These are phyloP conservation scores for Sebastes nivosus DNA, from an alignment of 2,797 vertebrate genomes.

Conservation along the genomic window DNA sequence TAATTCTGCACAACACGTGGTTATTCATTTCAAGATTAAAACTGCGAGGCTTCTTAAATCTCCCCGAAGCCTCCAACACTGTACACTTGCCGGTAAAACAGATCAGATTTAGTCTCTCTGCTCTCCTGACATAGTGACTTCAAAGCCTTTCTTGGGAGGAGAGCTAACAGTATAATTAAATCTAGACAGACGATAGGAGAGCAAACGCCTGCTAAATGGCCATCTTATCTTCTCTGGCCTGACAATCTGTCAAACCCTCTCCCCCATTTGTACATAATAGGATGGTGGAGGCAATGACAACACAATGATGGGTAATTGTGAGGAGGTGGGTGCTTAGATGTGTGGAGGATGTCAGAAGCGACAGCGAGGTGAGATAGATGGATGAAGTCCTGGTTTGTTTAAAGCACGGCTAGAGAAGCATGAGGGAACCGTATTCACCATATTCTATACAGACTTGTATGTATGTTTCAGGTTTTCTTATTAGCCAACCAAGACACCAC, in stretches of 20 bases:
- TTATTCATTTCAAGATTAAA: slow-evolving; percentile 47
- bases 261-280: slow-evolving; percentile 65
- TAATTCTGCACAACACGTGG: background rate
- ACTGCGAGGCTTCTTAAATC: slow-evolving; percentile 10
- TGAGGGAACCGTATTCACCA: background rate
- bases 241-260: slow-evolving; percentile 71
- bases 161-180: slow-evolving; percentile 76
- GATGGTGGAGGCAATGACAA: slow-evolving; percentile 65
- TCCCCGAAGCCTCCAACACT: slow-evolving; percentile 19
- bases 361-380: slow-evolving; percentile 40
- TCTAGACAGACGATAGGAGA: slow-evolving; percentile 62
- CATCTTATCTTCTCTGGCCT: slow-evolving; percentile 68
- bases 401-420: background rate
- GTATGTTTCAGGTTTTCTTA: background rate
- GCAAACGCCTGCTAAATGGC: slow-evolving; percentile 67
- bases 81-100: slow-evolving; percentile 29
- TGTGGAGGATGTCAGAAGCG: slow-evolving; percentile 47
- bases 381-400: slow-evolving; percentile 50
- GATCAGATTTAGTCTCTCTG: slow-evolving; percentile 40
- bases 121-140: slow-evolving; percentile 62
- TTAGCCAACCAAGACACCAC: background rate
- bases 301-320: slow-evolving; percentile 72
- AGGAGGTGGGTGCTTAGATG: slow-evolving; percentile 49
- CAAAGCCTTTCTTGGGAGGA: slow-evolving; percentile 59
- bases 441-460: background rate